Percentiles rank a stretch among this genome's conserved stretches.
Conservation (phyloP, 2,888 invertebrate species). For the Pterobdella sp. region DNA sequence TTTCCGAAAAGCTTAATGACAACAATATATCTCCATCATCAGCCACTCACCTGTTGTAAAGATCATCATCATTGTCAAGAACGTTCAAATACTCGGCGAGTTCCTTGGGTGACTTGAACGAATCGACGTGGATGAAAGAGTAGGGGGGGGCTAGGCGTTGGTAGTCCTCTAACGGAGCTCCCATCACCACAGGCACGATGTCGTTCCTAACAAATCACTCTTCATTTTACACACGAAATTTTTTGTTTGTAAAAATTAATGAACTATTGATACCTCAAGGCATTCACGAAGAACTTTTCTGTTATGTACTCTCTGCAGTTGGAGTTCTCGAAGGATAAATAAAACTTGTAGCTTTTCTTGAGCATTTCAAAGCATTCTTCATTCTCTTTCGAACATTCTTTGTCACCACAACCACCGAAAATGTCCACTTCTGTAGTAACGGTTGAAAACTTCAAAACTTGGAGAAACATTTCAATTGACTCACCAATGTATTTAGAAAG, state of each 20-base stretch:
- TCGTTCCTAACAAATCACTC: slow-evolving; percentile 32
- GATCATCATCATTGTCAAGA: slow-evolving; percentile 75
- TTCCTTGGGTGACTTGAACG: slow-evolving; percentile 77
- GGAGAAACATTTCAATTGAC: not conserved
- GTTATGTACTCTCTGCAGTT: slow-evolving; percentile 39
- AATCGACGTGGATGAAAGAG: slow-evolving; percentile 90
- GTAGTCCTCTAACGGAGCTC: slow-evolving; percentile 36
- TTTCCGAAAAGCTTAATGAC: no score
- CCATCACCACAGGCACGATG: slow-evolving; percentile 38
- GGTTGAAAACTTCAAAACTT: not conserved
- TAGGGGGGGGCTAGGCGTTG: slow-evolving; percentile 70
- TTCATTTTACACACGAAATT: not conserved
- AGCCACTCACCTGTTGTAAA: slow-evolving; percentile 66
- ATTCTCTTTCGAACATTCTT: slow-evolving; percentile 59
- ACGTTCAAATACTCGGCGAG: slow-evolving; percentile 77
- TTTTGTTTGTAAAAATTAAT: not conserved
- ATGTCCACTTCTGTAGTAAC: slow-evolving; percentile 48
- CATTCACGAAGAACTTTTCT: slow-evolving; percentile 38
- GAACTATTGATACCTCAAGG: slow-evolving; percentile 27
- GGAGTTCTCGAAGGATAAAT: slow-evolving; percentile 38
- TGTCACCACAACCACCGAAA: slow-evolving; percentile 62
- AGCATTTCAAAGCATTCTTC: slow-evolving; percentile 28
- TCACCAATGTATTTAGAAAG: slow-evolving; percentile 67
- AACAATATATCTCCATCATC: not conserved
- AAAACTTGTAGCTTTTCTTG: slow-evolving; percentile 35